These are phyloP conservation scores for Drosophila buzzatii DNA, from an alignment of 2,888 invertebrate genomes.

Conservation along the genomic window DNA sequence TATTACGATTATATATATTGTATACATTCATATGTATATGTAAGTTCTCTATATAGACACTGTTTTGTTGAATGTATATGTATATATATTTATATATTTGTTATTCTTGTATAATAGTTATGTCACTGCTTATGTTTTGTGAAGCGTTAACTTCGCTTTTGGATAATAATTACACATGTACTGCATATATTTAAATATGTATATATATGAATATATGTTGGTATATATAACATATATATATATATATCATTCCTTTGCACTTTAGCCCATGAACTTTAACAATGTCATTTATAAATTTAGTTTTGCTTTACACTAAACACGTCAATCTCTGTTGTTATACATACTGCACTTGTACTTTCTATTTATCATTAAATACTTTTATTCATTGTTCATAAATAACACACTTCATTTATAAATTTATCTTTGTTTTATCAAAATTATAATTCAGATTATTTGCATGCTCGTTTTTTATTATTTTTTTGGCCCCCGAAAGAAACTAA, in stretches of 20 bases:
- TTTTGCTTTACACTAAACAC: constrained; percentile 42
- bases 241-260: constrained; percentile 56
- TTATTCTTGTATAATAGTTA: constrained; percentile 40
- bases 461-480: constrained; percentile 64
- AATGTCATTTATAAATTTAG: constrained; percentile 63
- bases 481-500: constrained; percentile 85
- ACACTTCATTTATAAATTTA: constrained; percentile 39
- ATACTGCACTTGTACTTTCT: constrained; percentile 59
- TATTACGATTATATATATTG: constrained; percentile 44
- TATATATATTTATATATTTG: constrained; percentile 45
- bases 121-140: constrained; percentile 36
- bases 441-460: constrained; percentile 44
- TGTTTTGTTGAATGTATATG: constrained; percentile 53
- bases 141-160: constrained; percentile 31
- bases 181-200: constrained; percentile 36
- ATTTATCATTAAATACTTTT: constrained; percentile 40
- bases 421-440: constrained; percentile 26
- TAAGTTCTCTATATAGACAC: constrained; percentile 57
- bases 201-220: constrained; percentile 39
- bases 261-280: constrained; percentile 83
- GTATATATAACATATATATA: constrained; percentile 35
- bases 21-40: constrained; percentile 36
- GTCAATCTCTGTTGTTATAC: constrained; percentile 32
- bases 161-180: constrained; percentile 68
- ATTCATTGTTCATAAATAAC: constrained; percentile 48